These are phyloP conservation scores for Phyllotreta cruciferae DNA, from an alignment of 2,888 invertebrate species.

Conservation along the genomic window DNA sequence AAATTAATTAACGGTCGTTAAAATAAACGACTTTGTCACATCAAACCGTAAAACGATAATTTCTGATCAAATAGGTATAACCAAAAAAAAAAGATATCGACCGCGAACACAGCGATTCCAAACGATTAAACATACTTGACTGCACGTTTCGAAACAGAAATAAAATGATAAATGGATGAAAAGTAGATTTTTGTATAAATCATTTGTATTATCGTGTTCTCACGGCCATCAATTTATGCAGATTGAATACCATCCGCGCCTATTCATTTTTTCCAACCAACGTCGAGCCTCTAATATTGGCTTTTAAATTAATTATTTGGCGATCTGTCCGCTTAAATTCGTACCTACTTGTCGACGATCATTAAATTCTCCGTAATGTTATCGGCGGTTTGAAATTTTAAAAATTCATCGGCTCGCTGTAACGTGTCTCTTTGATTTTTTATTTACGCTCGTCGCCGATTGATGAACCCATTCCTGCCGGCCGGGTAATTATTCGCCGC, in stretches of 20 bases:
- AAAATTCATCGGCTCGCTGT: background rate
- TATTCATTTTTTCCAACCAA: no score
- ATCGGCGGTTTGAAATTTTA: background rate
- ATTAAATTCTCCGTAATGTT: background rate
- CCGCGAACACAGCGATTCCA: conserved; percentile 24
- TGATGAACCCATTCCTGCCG: background rate
- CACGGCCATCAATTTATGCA: no score
- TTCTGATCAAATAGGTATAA: background rate
- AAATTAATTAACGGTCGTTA: no score
- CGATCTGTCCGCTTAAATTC: no score
- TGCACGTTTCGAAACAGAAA: conserved; percentile 29
- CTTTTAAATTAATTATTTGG: no score
- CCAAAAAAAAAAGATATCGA: conserved; percentile 13
- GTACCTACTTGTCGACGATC: background rate
- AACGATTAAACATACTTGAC: conserved; percentile 26
- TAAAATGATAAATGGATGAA: no score
- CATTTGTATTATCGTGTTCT: no score
- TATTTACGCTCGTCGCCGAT: background rate
- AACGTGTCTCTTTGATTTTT: conserved; percentile 2
- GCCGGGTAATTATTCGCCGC: background rate
- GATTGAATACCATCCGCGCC: no score
- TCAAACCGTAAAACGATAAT: conserved; percentile 16
- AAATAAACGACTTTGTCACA: background rate
- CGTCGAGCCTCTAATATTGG: no score
- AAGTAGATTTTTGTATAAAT: no score